Base-by-base conservation (phyloP, 2,113 vertebrate species). In the Oxygymnocypris stewartii region DNA sequence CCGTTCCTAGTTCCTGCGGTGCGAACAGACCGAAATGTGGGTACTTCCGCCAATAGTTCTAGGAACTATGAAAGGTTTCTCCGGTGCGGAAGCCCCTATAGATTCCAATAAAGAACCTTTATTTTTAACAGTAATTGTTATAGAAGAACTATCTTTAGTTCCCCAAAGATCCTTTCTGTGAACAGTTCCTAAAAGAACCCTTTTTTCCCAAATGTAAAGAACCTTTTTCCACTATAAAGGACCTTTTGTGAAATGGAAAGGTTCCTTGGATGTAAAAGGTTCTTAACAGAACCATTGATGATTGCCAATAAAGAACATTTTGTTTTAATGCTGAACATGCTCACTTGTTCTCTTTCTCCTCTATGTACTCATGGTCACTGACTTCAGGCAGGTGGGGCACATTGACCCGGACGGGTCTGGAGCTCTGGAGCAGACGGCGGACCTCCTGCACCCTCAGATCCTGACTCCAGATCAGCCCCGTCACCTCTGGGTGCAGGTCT, bases 281-380 rank as follows among this genome's bases (percentile, higher is more conserved):
- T 65, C 61, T 65, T 65, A 2, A 28, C 4, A 12, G 25, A 65
- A 63, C 59, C n/a, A 25, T 63, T 4, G n/a, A 25, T 42, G 40
- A 40, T 40, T 25, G 11, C 25, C 61, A 28, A 54, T 37, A 18
- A 69, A 69, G 31, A 69, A 69, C 31, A 14, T 71, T 71, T 71
- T 18, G 4, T 42, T n/a, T 37, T 37, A 37, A 71, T 8, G 5
- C 16, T 6, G n/a, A 28, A 11, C 0, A 12, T 18, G 88, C 94
- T 92, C 85, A 98, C 98, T 98, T 95, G 93, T 98, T 99, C 90
- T 99, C 98, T 88, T 99, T 99, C 91, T 99, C 98, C 87, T 99
- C 98, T 0, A 99, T 98, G 92, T 97, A 99, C 90, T 99, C 98
- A 0, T 99, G 98, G 90, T 99, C 98, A 47, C 97, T 99, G 77